Conservation (phyloP, 2,113 vertebrate species). For the Acanthisitta chloris region DNA sequence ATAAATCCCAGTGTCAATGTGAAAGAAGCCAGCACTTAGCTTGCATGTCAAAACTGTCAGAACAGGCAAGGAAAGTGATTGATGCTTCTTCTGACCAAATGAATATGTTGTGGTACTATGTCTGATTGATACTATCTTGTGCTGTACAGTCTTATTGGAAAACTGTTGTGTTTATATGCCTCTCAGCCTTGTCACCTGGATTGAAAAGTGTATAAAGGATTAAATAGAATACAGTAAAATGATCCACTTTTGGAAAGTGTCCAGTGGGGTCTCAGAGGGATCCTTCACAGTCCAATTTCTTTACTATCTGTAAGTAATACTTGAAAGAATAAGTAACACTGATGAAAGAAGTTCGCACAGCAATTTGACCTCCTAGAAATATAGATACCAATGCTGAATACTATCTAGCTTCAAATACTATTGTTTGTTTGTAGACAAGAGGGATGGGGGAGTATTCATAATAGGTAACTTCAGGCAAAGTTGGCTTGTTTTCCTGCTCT, state of each 20-base stretch:
- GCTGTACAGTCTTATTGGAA: slow-evolving; percentile 48
- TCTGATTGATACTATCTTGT: slow-evolving; percentile 35
- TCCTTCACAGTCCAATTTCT: slow-evolving; percentile 61
- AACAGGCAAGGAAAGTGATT: not conserved
- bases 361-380: not conserved
- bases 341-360: not conserved
- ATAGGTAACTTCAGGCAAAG: not conserved
- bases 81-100: slow-evolving; percentile 19
- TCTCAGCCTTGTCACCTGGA: slow-evolving; percentile 61
- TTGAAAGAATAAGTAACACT: slow-evolving; percentile 52
- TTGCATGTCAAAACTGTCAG: not conserved
- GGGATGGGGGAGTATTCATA: not conserved
- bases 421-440: not conserved
- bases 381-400: not conserved
- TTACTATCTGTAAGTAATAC: slow-evolving; percentile 58
- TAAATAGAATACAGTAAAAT: slow-evolving; percentile 65
- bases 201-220: slow-evolving; percentile 61
- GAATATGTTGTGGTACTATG: slow-evolving; percentile 25
- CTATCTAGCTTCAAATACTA: not conserved
- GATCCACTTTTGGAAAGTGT: slow-evolving; percentile 51
- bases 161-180: slow-evolving; percentile 62
- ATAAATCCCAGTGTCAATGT: not conserved
- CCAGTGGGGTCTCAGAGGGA: slow-evolving; percentile 57
- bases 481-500: not conserved
- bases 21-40: not conserved